Evolutionary conservation across 1,140 invertebrate species (phyloP).

Genomic region (Condylostylus longicornis): DNA sequence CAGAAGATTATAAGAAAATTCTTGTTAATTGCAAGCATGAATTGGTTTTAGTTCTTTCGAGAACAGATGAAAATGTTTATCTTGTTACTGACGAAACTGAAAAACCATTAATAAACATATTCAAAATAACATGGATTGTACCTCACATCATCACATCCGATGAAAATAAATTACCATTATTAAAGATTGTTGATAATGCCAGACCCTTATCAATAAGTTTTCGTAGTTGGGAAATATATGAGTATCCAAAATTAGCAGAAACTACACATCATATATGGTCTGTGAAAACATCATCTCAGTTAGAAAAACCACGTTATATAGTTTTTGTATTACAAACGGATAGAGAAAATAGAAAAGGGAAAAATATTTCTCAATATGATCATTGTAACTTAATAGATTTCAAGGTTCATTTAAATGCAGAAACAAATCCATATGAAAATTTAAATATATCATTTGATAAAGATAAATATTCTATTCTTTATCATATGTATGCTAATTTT

Average conservation of each 20-base stretch:
- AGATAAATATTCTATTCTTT: neutral
- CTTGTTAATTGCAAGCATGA: constrained; percentile 33
- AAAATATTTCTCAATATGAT: constrained; percentile 14
- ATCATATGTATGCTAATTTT: constrained; percentile 9
- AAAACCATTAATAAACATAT: constrained; percentile 15
- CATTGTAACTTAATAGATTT: constrained; percentile 14
- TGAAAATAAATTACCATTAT: constrained; percentile 1
- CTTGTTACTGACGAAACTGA: constrained; percentile 11
- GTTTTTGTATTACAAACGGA: constrained; percentile 16
- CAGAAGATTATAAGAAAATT: constrained; percentile 34
- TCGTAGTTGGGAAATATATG: constrained; percentile 26
- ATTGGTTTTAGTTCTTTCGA: constrained; percentile 28
- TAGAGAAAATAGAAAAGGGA: constrained; percentile 9
- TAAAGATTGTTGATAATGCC: constrained; percentile 6
- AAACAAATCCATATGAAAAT: constrained; percentile 21
- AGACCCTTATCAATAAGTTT: too few species aligned
- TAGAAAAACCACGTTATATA: constrained; percentile 20
- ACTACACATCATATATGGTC: constrained; percentile 18
- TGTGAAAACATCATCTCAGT: constrained; percentile 18
- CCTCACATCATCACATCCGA: constrained; percentile 5
- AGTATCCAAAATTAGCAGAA: constrained; percentile 24
- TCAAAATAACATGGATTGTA: constrained; percentile 8
- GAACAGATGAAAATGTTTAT: constrained; percentile 12
- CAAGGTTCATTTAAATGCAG: constrained; percentile 18
- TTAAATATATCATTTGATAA: constrained; percentile 5